Conservation (phyloP, 2,888 invertebrate genomes). For the Furcula furcula region DNA sequence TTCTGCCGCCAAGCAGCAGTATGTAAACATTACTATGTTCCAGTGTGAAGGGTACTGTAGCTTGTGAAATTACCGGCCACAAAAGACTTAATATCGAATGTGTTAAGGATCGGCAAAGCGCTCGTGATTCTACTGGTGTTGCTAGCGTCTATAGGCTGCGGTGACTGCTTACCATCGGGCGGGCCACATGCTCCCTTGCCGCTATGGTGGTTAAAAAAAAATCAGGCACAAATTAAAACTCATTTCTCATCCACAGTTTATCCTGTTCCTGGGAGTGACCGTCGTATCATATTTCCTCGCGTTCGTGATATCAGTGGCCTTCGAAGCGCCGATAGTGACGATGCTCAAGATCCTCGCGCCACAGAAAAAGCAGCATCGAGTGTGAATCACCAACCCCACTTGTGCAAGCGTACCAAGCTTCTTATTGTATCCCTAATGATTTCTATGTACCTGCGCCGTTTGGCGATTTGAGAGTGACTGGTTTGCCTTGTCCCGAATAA, state of each 20-base stretch:
- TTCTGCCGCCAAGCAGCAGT: too few species aligned
- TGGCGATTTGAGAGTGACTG: background rate
- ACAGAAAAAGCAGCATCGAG: slow-evolving; percentile 69
- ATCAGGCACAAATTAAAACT: too few species aligned
- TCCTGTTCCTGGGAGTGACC: slow-evolving; percentile 91
- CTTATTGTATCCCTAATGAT: background rate
- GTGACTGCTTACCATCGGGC: too few species aligned
- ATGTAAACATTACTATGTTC: too few species aligned
- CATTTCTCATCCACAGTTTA: slow-evolving; percentile 83
- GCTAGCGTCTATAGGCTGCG: too few species aligned
- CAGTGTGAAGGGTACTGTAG: too few species aligned
- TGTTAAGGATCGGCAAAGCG: too few species aligned
- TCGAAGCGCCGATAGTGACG: slow-evolving; percentile 92
- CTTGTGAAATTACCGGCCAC: too few species aligned
- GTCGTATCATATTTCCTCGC: slow-evolving; percentile 89
- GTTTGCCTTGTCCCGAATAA: background rate
- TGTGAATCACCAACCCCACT: slow-evolving; percentile 35
- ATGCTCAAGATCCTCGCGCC: slow-evolving; percentile 88
- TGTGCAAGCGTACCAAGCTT: slow-evolving; percentile 12
- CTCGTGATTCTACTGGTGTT: too few species aligned
- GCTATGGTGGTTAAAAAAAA: too few species aligned
- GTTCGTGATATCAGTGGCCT: slow-evolving; percentile 89
- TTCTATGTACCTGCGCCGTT: background rate
- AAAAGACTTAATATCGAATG: too few species aligned
- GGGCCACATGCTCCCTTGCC: too few species aligned